phyloP scores from a whole-genome alignment of 2,797 vertebrate species.

The Sorex maritimensis region DNA sequence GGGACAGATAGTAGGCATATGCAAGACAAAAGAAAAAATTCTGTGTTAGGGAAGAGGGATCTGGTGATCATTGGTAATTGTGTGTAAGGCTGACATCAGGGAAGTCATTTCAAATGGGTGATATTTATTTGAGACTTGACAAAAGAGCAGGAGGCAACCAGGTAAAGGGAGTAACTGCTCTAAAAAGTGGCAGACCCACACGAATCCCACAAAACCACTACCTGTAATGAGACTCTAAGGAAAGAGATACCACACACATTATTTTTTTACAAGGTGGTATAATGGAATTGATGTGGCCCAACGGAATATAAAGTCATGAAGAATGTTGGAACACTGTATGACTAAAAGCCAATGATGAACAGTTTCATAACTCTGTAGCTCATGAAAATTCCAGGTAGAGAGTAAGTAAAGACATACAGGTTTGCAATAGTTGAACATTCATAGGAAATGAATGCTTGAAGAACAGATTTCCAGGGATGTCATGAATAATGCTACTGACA shows the following conservation, averaged over 20 bases:
- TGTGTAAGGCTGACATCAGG: background rate
- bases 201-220: conserved; percentile 15
- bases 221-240: background rate
- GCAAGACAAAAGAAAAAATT: conserved; percentile 17
- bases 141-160: background rate
- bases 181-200: background rate
- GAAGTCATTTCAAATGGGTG: background rate
- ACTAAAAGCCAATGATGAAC: too few species aligned
- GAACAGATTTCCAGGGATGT: background rate
- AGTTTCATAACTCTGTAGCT: too few species aligned
- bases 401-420: conserved; percentile 4
- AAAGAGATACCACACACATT: background rate
- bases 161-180: background rate
- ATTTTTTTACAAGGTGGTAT: background rate
- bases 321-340: too few species aligned
- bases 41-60: background rate
- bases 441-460: background rate
- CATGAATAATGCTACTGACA: background rate
- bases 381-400: background rate
- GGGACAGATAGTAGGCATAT: background rate
- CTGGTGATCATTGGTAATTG: background rate
- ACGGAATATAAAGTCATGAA: background rate
- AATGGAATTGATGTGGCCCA: background rate
- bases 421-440: background rate
- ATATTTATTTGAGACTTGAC: background rate